phyloP scores from a whole-genome alignment of 1,140 invertebrate species.

The Drosophila orosa region DNA sequence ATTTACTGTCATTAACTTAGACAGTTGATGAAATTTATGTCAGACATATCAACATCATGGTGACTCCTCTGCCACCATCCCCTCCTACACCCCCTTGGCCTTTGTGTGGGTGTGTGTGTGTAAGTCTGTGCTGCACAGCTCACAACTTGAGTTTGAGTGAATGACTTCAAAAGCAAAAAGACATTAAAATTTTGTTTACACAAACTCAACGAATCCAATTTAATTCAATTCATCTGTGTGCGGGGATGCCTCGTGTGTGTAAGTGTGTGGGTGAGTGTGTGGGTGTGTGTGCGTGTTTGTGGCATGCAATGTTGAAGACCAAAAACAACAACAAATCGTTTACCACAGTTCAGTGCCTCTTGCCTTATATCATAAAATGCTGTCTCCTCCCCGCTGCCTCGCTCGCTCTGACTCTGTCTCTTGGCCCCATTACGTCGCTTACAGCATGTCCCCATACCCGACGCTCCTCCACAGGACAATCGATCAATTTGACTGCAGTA shows the following conservation, averaged over 20 bases:
- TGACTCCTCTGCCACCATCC: constrained; percentile 30
- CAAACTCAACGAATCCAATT: constrained; percentile 82
- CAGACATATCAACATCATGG: constrained; percentile 80
- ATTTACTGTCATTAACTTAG: constrained; percentile 83
- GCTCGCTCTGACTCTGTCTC: background rate
- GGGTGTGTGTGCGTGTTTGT: constrained; percentile 48
- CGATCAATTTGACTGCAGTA: constrained; percentile 81
- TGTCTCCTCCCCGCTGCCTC: background rate
- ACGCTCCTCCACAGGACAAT: constrained; percentile 63
- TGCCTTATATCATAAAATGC: constrained; percentile 77
- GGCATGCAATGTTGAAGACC: constrained; percentile 63
- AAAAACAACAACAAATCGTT: constrained; percentile 79
- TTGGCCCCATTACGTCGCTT: constrained; percentile 24
- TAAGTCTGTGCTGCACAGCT: constrained; percentile 45
- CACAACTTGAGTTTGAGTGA: constrained; percentile 73
- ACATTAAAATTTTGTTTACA: constrained; percentile 83
- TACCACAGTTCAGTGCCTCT: constrained; percentile 76
- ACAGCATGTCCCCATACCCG: constrained; percentile 21
- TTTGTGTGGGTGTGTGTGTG: constrained; percentile 41
- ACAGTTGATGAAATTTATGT: constrained; percentile 83
- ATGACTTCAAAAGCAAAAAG: constrained; percentile 82
- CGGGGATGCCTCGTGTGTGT: constrained; percentile 13
- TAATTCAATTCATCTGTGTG: constrained; percentile 76
- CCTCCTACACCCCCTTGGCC: background rate
- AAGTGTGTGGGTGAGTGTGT: constrained; percentile 13